These are phyloP conservation scores for Hirudo medicinalis DNA, from an alignment of 1,140 invertebrate genomes.

Conservation along the genomic window DNA sequence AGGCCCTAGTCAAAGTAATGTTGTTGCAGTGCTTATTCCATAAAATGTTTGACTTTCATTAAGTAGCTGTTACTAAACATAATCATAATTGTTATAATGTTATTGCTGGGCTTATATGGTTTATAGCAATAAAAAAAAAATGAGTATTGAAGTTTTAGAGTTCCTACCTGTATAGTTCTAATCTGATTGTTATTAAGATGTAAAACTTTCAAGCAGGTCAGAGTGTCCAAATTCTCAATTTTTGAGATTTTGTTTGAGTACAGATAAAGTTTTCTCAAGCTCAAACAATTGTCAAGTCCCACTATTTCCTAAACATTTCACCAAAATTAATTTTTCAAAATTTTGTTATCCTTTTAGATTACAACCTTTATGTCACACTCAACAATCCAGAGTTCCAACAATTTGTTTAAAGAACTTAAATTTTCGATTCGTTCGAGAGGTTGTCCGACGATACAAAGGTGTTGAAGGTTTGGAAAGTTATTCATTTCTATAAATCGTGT, in stretches of 20 bases:
- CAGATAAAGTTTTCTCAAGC: slow-evolving; percentile 32
- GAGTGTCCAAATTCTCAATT: slow-evolving; percentile 32
- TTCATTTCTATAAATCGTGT: slow-evolving; percentile 31
- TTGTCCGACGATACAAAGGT: slow-evolving; percentile 33
- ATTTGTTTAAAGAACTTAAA: slow-evolving; percentile 26
- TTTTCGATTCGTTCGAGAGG: slow-evolving; percentile 29
- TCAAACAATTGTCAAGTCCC: slow-evolving; percentile 28
- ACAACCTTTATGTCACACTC: slow-evolving; percentile 36
- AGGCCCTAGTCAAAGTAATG: slow-evolving; percentile 31
- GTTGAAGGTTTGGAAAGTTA: slow-evolving; percentile 34
- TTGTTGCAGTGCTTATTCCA: neutral
- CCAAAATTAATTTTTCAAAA: neutral
- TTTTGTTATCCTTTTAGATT: neutral
- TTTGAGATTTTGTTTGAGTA: slow-evolving; percentile 35
- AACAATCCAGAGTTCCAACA: slow-evolving; percentile 36
- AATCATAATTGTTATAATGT: slow-evolving; percentile 12
- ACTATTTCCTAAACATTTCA: slow-evolving; percentile 26
- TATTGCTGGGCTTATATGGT: neutral
- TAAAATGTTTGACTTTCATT: slow-evolving; percentile 4
- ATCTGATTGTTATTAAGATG: slow-evolving; percentile 37
- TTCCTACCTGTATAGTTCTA: slow-evolving; percentile 32
- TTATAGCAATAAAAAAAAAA: neutral
- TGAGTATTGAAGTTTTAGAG: neutral
- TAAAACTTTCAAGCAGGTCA: slow-evolving; percentile 31
- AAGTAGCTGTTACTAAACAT: neutral